These are phyloP conservation scores for Anseranas semipalmata DNA, from an alignment of 2,113 vertebrate species.

Conservation along the genomic window DNA sequence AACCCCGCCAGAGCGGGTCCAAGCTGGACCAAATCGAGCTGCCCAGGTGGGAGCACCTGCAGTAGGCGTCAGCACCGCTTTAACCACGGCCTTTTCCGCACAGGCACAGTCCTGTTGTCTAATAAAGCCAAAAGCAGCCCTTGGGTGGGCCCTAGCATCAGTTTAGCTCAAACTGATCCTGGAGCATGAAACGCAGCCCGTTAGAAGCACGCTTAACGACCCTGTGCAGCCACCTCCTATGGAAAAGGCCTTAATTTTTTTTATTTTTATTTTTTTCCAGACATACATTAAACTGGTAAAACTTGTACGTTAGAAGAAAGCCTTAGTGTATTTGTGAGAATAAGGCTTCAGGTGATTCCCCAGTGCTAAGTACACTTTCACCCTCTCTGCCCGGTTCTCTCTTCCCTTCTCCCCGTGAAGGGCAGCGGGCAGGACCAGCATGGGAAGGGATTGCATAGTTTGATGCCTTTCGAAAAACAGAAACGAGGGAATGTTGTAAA, in stretches of 20 bases:
- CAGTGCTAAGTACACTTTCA: neutral
- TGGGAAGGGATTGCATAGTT: conserved; percentile 19
- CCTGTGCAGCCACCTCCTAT: rapidly evolving
- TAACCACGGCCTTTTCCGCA: neutral
- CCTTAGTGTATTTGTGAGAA: neutral
- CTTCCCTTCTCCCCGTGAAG: neutral
- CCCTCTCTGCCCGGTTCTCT: neutral
- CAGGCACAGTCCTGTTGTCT: no score
- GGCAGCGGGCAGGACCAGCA: neutral
- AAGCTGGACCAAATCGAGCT: neutral
- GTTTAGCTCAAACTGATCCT: neutral
- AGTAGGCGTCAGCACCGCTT: neutral
- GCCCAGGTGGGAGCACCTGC: neutral
- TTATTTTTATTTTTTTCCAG: no score
- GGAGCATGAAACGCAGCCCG: no score
- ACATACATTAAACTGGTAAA: neutral
- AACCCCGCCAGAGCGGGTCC: neutral
- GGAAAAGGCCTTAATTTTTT: neutral
- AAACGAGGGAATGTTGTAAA: neutral
- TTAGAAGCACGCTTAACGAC: no score
- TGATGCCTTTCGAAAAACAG: neutral
- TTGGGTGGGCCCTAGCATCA: neutral
- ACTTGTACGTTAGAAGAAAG: neutral
- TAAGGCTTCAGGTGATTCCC: neutral
- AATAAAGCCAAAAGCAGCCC: neutral